Conservation (phyloP, 2,113 vertebrate genomes). For the Misgurnus mizolepis region DNA sequence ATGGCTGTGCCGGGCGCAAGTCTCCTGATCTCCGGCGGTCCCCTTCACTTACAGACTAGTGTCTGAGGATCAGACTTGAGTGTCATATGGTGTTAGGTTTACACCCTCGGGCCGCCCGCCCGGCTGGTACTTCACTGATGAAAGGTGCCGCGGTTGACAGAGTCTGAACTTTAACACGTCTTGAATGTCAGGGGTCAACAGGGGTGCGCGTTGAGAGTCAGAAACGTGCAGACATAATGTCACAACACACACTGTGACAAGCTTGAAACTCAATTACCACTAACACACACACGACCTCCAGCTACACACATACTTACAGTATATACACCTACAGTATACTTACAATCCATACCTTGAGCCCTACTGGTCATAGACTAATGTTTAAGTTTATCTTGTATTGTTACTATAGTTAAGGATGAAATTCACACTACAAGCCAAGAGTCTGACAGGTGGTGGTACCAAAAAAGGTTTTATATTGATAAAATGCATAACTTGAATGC, state of each 20-base stretch:
- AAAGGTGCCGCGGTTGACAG: constrained; percentile 53
- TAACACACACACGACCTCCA: constrained; percentile 60
- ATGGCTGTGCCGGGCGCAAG: not conserved
- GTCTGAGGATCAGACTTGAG: constrained; percentile 5
- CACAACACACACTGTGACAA: constrained; percentile 65
- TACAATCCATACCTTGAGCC: not conserved
- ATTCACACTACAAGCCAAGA: too few relatives aligned
- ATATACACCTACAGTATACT: not conserved
- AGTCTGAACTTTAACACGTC: constrained; percentile 58
- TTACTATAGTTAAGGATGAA: too few relatives aligned
- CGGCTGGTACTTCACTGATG: constrained; percentile 46
- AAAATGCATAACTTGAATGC: too few relatives aligned
- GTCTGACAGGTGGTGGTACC: too few relatives aligned
- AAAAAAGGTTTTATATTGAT: too few relatives aligned
- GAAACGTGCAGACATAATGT: constrained; percentile 64
- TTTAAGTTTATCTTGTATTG: too few relatives aligned
- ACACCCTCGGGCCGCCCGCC: not conserved
- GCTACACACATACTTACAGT: not conserved
- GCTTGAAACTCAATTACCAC: constrained; percentile 58
- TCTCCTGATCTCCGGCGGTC: constrained; percentile 20
- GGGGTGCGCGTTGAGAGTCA: constrained; percentile 53
- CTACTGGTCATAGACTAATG: too few relatives aligned
- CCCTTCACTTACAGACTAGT: constrained; percentile 6
- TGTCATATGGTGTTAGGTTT: constrained; percentile 26
- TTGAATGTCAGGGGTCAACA: constrained; percentile 60